Percentiles rank a stretch among this genome's conserved stretches.
phyloP scores from a whole-genome alignment of 1,140 invertebrate species.

The Tetragonula clypearis region DNA sequence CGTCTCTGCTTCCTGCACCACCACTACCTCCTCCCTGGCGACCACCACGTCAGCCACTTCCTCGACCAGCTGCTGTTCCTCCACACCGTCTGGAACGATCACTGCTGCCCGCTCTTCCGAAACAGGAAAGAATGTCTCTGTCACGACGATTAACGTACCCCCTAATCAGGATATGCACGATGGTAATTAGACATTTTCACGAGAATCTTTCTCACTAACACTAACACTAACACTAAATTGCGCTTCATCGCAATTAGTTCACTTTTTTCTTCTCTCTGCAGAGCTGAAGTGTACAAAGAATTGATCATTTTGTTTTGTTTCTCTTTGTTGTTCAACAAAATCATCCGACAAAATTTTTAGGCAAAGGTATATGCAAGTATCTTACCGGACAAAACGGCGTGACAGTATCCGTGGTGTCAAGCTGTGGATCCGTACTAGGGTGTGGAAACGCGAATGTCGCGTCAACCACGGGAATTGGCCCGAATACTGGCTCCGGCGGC shows the following conservation, averaged over 20 bases:
- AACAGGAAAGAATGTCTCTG: slow-evolving; percentile 79
- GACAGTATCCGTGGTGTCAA: slow-evolving; percentile 80
- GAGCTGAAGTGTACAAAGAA: too few relatives aligned
- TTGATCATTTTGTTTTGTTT: too few relatives aligned
- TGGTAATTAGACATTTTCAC: slow-evolving; percentile 64
- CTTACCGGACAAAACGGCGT: slow-evolving; percentile 79
- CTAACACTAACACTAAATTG: too few relatives aligned
- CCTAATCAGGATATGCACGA: slow-evolving; percentile 78
- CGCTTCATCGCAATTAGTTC: too few relatives aligned
- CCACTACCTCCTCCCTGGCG: slow-evolving; percentile 68
- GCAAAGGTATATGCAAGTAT: slow-evolving; percentile 80
- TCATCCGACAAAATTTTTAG: slow-evolving; percentile 54
- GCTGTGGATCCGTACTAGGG: slow-evolving; percentile 68
- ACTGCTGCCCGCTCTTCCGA: slow-evolving; percentile 70
- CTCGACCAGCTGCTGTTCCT: slow-evolving; percentile 54
- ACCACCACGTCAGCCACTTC: slow-evolving; percentile 55
- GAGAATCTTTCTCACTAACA: too few relatives aligned
- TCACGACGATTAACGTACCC: slow-evolving; percentile 79
- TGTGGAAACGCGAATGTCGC: slow-evolving; percentile 52
- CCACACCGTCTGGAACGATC: slow-evolving; percentile 53
- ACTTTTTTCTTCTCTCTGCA: too few relatives aligned
- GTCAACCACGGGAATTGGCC: slow-evolving; percentile 51
- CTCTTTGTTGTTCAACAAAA: background rate
- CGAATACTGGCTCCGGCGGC: background rate
- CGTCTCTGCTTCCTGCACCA: slow-evolving; percentile 61